phyloP scores from a whole-genome alignment of 2,797 vertebrate genomes.

The Sebastes steindachneri region DNA sequence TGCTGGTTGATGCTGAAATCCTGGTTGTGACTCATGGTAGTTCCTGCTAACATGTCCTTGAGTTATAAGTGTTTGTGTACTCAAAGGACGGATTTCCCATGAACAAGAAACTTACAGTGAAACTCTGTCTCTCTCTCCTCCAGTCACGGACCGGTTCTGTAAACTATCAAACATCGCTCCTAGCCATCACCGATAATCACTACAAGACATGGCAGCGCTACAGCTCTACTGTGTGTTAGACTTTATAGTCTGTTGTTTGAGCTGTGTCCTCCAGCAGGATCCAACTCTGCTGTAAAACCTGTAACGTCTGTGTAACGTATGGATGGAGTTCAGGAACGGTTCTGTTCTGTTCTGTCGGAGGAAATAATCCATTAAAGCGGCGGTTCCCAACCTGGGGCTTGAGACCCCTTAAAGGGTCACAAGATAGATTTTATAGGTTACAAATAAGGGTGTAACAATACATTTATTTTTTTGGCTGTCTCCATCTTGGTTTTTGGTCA shows the following conservation, averaged over 20 bases:
- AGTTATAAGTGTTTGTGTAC: constrained; percentile 30
- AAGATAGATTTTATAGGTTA: no score
- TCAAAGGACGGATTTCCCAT: constrained; percentile 38
- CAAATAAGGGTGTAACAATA: no score
- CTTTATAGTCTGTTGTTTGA: not conserved
- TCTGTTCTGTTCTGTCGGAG: not conserved
- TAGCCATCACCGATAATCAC: constrained; percentile 61
- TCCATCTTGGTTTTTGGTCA: accelerated
- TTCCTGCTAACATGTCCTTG: not conserved
- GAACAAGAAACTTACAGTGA: constrained; percentile 9
- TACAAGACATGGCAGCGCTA: constrained; percentile 43
- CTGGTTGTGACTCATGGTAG: not conserved
- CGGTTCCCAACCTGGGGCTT: no score
- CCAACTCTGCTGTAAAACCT: not conserved
- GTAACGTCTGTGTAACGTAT: not conserved
- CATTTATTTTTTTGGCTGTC: no score
- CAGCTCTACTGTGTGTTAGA: not conserved
- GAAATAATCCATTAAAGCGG: no score
- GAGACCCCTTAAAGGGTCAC: no score
- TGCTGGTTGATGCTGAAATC: no score
- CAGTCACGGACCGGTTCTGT: constrained; percentile 36
- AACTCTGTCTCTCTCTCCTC: not conserved
- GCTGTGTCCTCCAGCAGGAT: not conserved
- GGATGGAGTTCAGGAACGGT: not conserved
- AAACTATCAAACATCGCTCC: constrained; percentile 55